Conservation (phyloP, 2,113 vertebrate species). For the Rutilus rutilus region DNA sequence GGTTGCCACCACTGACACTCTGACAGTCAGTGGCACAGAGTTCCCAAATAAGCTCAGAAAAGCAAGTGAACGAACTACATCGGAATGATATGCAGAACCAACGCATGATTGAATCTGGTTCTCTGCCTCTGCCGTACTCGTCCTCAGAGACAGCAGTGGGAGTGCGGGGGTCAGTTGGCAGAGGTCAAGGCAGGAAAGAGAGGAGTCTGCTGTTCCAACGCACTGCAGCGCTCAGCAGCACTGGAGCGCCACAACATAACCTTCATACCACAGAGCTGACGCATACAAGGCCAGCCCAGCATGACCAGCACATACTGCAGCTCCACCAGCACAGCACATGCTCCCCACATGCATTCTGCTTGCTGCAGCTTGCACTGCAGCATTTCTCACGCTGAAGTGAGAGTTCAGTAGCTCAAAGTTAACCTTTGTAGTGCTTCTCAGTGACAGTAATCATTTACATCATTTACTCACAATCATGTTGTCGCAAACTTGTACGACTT, state of each 20-base stretch:
- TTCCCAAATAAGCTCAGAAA: conserved; percentile 1
- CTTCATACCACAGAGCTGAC: conserved; percentile 67
- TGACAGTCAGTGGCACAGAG: background rate
- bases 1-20: background rate
- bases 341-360: conserved; percentile 10
- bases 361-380: conserved; percentile 38
- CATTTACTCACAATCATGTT: background rate
- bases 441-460: background rate
- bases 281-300: conserved; percentile 60
- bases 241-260: conserved; percentile 68
- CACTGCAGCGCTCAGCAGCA: conserved; percentile 70
- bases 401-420: background rate
- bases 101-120: conserved; percentile 43
- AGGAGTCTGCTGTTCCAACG: conserved; percentile 57
- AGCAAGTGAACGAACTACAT: background rate
- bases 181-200: conserved; percentile 62
- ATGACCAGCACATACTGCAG: conserved; percentile 53
- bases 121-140: conserved; percentile 51
- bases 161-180: conserved; percentile 47
- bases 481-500: background rate
- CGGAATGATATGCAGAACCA: conserved; percentile 23
- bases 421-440: background rate
- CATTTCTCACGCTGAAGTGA: background rate
- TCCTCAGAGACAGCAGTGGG: conserved; percentile 53
- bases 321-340: conserved; percentile 23